A percentile compares a stretch with the other conserved stretches of the same genome.
phyloP scores from a whole-genome alignment of 1,140 invertebrate genomes.

The Belonocnema kinseyi region DNA sequence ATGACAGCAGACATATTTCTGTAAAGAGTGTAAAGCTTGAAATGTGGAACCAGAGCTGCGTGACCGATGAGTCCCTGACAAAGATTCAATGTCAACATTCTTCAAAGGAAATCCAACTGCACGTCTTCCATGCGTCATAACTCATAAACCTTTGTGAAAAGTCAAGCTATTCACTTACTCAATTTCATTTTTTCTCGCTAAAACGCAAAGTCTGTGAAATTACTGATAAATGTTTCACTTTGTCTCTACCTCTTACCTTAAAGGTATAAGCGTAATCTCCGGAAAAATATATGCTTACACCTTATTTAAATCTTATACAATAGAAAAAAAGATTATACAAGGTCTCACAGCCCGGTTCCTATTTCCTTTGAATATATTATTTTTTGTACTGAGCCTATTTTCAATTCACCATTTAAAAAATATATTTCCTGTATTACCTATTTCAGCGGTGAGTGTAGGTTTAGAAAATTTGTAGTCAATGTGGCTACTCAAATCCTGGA shows the following conservation, averaged over 20 bases:
- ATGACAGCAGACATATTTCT: not conserved
- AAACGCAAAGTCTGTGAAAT: slow-evolving; percentile 21
- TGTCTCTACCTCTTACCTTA: not conserved
- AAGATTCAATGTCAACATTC: slow-evolving; percentile 56
- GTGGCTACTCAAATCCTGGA: too few species aligned
- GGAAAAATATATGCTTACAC: not conserved
- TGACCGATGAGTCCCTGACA: slow-evolving; percentile 60
- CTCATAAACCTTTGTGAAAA: slow-evolving; percentile 2
- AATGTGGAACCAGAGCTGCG: slow-evolving; percentile 59
- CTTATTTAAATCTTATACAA: not conserved
- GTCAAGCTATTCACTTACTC: not conserved
- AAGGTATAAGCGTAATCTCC: not conserved
- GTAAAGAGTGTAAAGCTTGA: slow-evolving; percentile 43
- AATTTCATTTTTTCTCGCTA: not conserved
- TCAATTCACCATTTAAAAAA: too few species aligned
- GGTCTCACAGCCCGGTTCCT: too few species aligned
- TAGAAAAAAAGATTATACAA: too few species aligned
- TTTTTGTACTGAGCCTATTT: too few species aligned
- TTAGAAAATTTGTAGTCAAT: too few species aligned
- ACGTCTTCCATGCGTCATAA: not conserved
- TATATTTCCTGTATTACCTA: too few species aligned
- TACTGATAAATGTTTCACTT: slow-evolving; percentile 1
- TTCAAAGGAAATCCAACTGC: slow-evolving; percentile 25
- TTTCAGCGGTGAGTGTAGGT: too few species aligned
- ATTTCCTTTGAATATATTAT: too few species aligned